Percentiles rank a stretch among this genome's conserved stretches.
These are phyloP conservation scores for Rhodinocichla rosea DNA, from an alignment of 2,113 vertebrate genomes.

Conservation along the genomic window DNA sequence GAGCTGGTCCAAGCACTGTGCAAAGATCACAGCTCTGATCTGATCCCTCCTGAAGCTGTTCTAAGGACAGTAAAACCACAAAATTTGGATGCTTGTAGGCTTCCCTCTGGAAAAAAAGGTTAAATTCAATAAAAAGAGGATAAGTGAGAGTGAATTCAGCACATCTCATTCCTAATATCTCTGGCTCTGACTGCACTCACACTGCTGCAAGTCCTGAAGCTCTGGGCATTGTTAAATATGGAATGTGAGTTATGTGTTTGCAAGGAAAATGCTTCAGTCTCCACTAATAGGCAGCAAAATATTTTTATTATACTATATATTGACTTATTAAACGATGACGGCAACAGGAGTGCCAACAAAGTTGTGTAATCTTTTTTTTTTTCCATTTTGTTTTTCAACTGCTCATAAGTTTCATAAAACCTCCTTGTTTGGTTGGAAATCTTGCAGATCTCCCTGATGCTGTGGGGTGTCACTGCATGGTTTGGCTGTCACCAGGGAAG, in stretches of 20 bases:
- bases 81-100: background rate
- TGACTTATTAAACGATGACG: background rate
- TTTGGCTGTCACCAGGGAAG: background rate
- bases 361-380: background rate
- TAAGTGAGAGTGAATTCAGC: background rate
- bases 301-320: background rate
- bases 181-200: background rate
- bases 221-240: background rate
- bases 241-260: background rate
- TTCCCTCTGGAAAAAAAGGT: background rate
- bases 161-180: background rate
- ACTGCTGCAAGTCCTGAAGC: background rate
- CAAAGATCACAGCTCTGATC: background rate
- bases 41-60: background rate
- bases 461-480: rapidly evolving
- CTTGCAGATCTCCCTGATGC: background rate
- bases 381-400: background rate
- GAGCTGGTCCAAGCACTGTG: background rate
- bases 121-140: background rate
- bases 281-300: background rate
- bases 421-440: background rate
- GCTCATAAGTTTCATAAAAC: background rate
- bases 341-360: background rate
- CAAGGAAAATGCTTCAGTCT: background rate
- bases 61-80: background rate